Evolutionary conservation across 2,888 invertebrate genomes (phyloP), one percentile per base, ranked within the genome.

Genomic region (Metallyticus violacea): DNA sequence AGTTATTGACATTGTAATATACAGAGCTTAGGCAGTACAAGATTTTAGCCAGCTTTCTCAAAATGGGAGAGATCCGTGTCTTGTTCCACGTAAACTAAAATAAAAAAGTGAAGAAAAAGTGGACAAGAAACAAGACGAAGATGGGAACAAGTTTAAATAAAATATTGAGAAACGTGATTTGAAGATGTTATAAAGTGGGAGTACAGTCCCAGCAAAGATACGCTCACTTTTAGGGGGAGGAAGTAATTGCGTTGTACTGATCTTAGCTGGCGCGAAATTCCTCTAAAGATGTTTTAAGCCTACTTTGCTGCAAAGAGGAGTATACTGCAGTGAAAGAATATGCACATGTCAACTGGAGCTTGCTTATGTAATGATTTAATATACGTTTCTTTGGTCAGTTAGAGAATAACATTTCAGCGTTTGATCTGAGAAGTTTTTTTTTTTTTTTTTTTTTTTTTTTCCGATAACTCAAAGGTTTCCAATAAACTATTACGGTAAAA

Each of bases 101-200:
- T 28, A 80, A 85, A 40, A 9, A 77, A 77, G 26, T 25, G 77
- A 28, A 62, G 28, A 78, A 84, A 9, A 29, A 29, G 26, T 40
- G 79, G 40, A 29, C 30, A 85, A 79, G 85, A 79, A 79, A 79
- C 40, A 80, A 85, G 62, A 81, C 85, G 81, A 76, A 62, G 85
- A 80, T 76, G 80, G 76, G 81, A 81, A 80, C 85, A 77, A 80
- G 85, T 80, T 81, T 79, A 79, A 79, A 85, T 85, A 85, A 85
- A 85, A 85, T 80, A 85, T 85, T 85, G 80, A 76, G 85, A 85
- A 80, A 85, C 85, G 85, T 85, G 85, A 85, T 85, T 62, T 85
- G 85, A 78, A 85, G 85, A 85, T 80, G 85, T 79, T 85, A 85
- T 85, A 79, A 79, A 30, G 85, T 30, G 26, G 30, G 9, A 25